Evolutionary conservation across 1,140 invertebrate species (phyloP).

Genomic region (Cotesia glomerata): DNA sequence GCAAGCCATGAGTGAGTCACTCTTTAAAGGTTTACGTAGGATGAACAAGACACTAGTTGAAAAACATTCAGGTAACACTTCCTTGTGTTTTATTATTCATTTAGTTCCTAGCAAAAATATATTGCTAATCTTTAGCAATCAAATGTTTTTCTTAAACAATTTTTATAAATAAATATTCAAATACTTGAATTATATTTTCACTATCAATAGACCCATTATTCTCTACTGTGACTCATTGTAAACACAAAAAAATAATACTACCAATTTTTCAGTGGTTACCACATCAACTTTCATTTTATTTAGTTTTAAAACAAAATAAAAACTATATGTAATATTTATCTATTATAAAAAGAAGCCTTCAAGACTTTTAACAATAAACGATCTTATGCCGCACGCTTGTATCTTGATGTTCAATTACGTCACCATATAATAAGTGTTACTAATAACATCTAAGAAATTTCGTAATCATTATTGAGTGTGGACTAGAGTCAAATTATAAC

Average conservation of each 20-base stretch:
- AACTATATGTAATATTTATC: too few species aligned
- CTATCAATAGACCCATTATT: too few species aligned
- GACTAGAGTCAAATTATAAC: constrained; percentile 45
- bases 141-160: background rate
- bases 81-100: constrained; percentile 10
- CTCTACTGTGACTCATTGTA: too few species aligned
- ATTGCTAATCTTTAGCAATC: background rate
- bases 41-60: constrained; percentile 20
- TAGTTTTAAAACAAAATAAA: too few species aligned
- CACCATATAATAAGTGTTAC: constrained; percentile 20
- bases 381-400: background rate
- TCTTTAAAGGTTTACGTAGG: constrained; percentile 13
- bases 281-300: background rate
- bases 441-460: constrained; percentile 25
- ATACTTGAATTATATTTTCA: too few species aligned
- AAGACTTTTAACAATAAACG: too few species aligned
- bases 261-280: background rate
- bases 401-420: constrained; percentile 12
- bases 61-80: constrained; percentile 20
- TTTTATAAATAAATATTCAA: too few species aligned
- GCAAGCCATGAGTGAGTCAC: constrained; percentile 13
- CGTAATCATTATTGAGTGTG: constrained; percentile 23
- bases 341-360: too few species aligned
- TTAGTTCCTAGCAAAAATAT: background rate
- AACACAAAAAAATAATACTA: too few species aligned